Evolutionary conservation across 2,113 vertebrate species (phyloP).

Genomic region (Corydoras sp.): DNA sequence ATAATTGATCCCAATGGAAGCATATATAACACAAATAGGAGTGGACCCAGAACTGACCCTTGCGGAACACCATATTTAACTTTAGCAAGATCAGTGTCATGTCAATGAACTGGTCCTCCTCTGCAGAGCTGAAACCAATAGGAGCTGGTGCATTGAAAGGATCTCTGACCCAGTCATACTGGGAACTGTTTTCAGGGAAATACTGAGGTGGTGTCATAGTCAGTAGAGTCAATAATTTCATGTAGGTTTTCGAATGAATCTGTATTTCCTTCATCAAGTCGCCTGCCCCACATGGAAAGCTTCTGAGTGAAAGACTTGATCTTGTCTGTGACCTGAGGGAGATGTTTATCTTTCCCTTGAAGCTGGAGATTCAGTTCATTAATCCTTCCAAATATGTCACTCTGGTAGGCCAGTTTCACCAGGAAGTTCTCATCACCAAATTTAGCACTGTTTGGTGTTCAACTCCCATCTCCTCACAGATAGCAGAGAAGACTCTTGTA

Average conservation of each 20-base stretch:
- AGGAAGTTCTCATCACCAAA: constrained; percentile 21
- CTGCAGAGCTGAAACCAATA: constrained; percentile 27
- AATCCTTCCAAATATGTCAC: no score
- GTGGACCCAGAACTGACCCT: no score
- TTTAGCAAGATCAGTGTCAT: no score
- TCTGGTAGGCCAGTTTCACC: constrained; percentile 27
- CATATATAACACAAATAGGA: no score
- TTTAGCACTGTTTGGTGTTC: neutral
- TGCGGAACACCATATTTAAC: no score
- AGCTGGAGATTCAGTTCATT: constrained; percentile 36
- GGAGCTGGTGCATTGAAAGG: constrained; percentile 24
- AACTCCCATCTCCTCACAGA: no score
- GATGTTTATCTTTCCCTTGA: constrained; percentile 23
- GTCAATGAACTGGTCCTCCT: constrained; percentile 20
- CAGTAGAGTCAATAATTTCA: neutral
- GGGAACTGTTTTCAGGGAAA: constrained; percentile 3
- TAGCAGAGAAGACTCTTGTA: no score
- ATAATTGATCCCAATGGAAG: no score
- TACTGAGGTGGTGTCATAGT: constrained; percentile 4
- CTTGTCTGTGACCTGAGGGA: constrained; percentile 26
- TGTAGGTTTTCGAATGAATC: constrained; percentile 12
- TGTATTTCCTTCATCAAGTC: constrained; percentile 9
- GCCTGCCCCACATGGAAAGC: constrained; percentile 24
- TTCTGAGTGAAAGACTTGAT: constrained; percentile 18
- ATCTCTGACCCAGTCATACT: constrained; percentile 23